Conservation (phyloP, 2,888 invertebrate species). For the Ophioninae sp. region DNA sequence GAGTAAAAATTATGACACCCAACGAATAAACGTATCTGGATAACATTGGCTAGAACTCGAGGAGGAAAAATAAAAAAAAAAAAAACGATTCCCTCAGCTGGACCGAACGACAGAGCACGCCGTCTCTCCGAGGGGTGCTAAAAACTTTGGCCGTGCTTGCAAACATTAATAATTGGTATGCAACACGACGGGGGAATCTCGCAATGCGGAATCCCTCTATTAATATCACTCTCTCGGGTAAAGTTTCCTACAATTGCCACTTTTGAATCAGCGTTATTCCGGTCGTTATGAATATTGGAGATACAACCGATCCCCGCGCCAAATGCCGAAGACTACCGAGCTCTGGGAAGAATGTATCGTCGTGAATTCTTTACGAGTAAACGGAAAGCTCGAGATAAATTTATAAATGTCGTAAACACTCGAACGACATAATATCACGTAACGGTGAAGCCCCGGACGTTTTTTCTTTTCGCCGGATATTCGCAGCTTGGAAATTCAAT, state of each 20-base stretch:
- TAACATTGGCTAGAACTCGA: not conserved
- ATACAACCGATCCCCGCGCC: not conserved
- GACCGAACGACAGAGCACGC: not conserved
- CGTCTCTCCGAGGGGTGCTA: constrained; percentile 36
- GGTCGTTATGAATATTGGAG: constrained; percentile 47
- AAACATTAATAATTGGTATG: constrained; percentile 52
- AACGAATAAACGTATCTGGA: not conserved
- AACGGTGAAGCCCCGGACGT: not conserved
- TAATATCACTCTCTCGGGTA: constrained; percentile 58
- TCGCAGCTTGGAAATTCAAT: not conserved
- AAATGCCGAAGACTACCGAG: not conserved
- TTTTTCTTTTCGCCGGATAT: not conserved
- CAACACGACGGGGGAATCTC: constrained; percentile 33
- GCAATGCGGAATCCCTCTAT: constrained; percentile 40
- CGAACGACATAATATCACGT: not conserved
- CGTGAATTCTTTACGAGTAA: not conserved
- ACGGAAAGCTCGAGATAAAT: not conserved
- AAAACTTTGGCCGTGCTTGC: constrained; percentile 49
- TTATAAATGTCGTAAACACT: not conserved
- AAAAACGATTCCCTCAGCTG: constrained; percentile 5
- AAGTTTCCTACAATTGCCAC: constrained; percentile 52
- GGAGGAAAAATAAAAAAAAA: not conserved
- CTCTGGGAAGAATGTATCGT: not conserved
- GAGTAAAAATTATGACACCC: not conserved
- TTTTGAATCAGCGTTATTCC: constrained; percentile 51